phyloP scores from a whole-genome alignment of 2,888 invertebrate species.

The Macrosiphum euphorbiae region DNA sequence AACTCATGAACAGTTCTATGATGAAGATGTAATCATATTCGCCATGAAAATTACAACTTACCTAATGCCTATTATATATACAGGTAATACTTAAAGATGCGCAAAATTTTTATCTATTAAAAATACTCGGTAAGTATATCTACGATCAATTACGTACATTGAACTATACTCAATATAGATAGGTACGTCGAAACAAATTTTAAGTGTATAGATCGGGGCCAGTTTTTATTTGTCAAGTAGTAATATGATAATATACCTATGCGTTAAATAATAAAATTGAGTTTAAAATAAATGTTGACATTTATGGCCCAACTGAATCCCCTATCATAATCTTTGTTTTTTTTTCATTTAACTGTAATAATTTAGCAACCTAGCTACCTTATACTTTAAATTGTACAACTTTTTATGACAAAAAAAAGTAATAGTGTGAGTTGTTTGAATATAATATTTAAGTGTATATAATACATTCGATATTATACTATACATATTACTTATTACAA shows the following conservation, averaged over 20 bases:
- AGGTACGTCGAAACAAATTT: not conserved
- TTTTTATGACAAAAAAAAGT: not conserved
- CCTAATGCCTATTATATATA: not conserved
- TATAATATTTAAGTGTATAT: not conserved
- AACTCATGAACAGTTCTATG: not conserved
- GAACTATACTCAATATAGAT: too few relatives aligned
- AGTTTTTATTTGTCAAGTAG: not conserved
- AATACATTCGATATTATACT: not conserved
- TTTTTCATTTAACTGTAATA: not conserved
- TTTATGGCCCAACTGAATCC: not conserved
- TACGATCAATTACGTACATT: not conserved
- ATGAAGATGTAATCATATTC: not conserved
- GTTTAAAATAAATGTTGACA: not conserved
- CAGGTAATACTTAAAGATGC: not conserved
- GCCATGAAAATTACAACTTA: not conserved
- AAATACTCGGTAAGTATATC: not conserved
- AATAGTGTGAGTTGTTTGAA: not conserved
- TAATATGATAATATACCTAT: not conserved
- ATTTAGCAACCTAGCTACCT: not conserved
- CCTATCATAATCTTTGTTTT: not conserved
- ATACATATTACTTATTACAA: not conserved
- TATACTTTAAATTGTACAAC: not conserved
- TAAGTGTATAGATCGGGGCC: not conserved
- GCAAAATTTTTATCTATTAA: not conserved
- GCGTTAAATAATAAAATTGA: not conserved